Percentiles rank a stretch among this genome's conserved stretches.
These are phyloP conservation scores for Syngnathus rostellatus DNA, from an alignment of 2,797 vertebrate species.

Conservation along the genomic window DNA sequence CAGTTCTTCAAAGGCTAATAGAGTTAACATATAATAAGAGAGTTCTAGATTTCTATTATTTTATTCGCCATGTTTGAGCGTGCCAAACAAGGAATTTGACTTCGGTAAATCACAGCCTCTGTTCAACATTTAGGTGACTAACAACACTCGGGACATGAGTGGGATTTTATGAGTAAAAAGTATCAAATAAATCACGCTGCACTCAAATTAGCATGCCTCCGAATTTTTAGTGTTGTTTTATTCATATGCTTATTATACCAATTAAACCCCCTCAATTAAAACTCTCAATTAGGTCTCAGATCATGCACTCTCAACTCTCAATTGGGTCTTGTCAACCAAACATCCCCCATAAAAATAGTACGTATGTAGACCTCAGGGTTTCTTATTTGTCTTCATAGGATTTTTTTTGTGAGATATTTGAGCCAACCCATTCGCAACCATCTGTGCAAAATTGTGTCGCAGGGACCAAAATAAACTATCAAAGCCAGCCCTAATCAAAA, in stretches of 20 bases:
- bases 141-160: no score
- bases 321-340: neutral
- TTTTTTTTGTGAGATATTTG: neutral
- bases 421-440: neutral
- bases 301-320: neutral
- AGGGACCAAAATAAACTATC: conserved; percentile 1
- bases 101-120: no score
- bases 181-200: no score
- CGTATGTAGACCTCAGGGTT: neutral
- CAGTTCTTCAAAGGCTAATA: no score
- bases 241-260: neutral
- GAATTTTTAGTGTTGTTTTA: neutral
- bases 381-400: neutral
- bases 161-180: no score
- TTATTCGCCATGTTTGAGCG: no score
- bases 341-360: neutral
- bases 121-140: no score
- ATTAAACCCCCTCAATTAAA: neutral
- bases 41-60: no score
- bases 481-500: neutral
- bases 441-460: neutral
- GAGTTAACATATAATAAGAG: no score
- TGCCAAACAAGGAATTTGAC: no score
- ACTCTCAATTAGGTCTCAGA: neutral
- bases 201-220: no score